phyloP scores from a whole-genome alignment of 2,888 invertebrate genomes.

The Ennomos fuscantarius region DNA sequence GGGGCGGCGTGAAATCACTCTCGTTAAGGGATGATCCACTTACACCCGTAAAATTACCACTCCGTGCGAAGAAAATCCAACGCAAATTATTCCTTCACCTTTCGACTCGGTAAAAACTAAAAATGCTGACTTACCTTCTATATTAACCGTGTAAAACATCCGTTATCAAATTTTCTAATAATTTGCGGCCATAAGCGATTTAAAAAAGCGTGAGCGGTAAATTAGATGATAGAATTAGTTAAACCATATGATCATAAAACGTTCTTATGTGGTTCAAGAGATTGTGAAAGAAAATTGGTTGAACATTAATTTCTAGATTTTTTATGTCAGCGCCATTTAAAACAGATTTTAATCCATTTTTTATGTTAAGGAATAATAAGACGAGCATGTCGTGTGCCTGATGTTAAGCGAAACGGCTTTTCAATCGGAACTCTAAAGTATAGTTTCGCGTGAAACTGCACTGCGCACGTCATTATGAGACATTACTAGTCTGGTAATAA shows the following conservation, averaged over 20 bases:
- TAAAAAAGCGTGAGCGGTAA: constrained; percentile 40
- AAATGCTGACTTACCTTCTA: constrained; percentile 43
- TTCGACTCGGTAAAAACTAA: constrained; percentile 16
- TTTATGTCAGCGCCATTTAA: too few species aligned
- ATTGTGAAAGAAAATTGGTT: too few species aligned
- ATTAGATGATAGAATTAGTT: constrained; percentile 26
- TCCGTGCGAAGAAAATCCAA: constrained; percentile 48
- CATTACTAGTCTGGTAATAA: too few species aligned
- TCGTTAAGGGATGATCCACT: constrained; percentile 45
- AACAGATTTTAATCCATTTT: too few species aligned
- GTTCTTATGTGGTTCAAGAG: too few species aligned
- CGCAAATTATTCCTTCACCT: constrained; percentile 32
- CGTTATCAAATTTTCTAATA: constrained; percentile 41
- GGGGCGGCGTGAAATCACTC: constrained; percentile 54
- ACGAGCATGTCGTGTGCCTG: too few species aligned
- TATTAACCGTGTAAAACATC: constrained; percentile 25
- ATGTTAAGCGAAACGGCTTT: too few species aligned
- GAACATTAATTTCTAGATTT: too few species aligned
- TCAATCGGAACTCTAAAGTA: too few species aligned
- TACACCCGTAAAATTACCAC: constrained; percentile 52
- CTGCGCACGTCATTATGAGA: too few species aligned
- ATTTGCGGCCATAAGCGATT: constrained; percentile 27
- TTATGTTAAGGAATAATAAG: too few species aligned
- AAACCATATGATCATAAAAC: background rate
- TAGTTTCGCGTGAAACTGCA: too few species aligned